Evolutionary conservation across 1,140 invertebrate species (phyloP), one percentile per base, ranked within the genome.

Genomic region (Caenorhabditis briggsae): DNA sequence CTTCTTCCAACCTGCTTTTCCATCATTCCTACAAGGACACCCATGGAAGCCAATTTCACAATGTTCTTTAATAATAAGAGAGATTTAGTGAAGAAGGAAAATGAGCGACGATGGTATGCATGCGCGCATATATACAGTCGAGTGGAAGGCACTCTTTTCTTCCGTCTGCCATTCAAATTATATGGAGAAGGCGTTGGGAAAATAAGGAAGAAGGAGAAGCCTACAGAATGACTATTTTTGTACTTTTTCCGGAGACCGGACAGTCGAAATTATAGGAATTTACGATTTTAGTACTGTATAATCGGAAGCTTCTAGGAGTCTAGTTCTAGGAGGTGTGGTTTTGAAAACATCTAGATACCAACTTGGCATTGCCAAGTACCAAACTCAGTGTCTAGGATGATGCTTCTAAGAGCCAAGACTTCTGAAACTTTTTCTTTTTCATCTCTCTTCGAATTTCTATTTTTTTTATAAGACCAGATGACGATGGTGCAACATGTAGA

Each of bases 121-220:
- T 53, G n/a, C 43, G 70, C 70, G 70, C 70, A 78, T 78, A 78
- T 33, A 33, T 50, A 78, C 70, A 46, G 43, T 50, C 33, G 70
- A 78, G 70, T 50, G 46, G 43, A 70, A 48, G 33, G 46, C 46
- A 50, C 70, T 78, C 46, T 78, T 58, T 20, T 58, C n/a, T 58
- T n/a, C n/a, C 56, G n/a, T 61, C 46, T 78, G 70, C 70, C 43
- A 78, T 78, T 78, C 70, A 78, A 78, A 78, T 78, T 70, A 70
- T 43, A 46, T 70, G 41, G 8, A 46, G 70, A 53, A 78, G 46
- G n/a, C 43, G 70, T 70, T 14, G 18, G 41, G n/a, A 25, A 20
- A 61, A 61, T 8, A 23, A 61, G 25, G 20, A 61, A 61, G n/a
- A 5, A n/a, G 46, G n/a, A 14, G 64, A 70, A 33, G 33, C 33